Evolutionary conservation across 2,113 vertebrate species (phyloP).

Genomic region (Mormyrus lacerda): DNA sequence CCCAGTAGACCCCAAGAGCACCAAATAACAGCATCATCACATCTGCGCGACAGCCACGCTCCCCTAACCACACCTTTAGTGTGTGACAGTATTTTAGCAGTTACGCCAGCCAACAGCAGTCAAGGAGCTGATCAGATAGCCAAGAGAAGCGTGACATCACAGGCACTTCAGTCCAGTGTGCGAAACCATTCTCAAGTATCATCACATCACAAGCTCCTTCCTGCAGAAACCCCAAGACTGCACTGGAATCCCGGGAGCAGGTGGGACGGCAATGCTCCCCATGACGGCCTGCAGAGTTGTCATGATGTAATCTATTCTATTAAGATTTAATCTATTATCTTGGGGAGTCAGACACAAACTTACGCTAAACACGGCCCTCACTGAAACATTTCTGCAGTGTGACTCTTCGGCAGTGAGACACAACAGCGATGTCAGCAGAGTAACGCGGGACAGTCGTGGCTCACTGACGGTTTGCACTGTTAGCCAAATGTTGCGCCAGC

Average conservation of each 20-base stretch:
- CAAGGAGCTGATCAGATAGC: slow-evolving; percentile 19
- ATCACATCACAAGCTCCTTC: slow-evolving; percentile 1
- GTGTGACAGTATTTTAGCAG: neutral
- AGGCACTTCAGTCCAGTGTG: slow-evolving; percentile 15
- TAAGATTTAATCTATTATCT: neutral
- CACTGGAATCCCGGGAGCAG: neutral
- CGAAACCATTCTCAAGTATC: slow-evolving; percentile 22
- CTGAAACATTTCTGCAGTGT: neutral
- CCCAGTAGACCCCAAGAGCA: neutral
- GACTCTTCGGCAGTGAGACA: neutral
- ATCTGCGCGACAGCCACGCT: neutral
- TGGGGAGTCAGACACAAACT: neutral
- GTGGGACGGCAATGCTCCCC: neutral
- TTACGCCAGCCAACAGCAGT: neutral
- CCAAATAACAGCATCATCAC: neutral
- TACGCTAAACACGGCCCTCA: neutral
- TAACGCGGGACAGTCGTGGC: neutral
- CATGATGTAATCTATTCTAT: neutral
- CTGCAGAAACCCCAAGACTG: neutral
- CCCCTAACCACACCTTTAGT: neutral
- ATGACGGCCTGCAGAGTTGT: neutral
- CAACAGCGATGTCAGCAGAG: neutral
- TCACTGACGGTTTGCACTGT: neutral
- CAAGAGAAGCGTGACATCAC: slow-evolving; percentile 24
- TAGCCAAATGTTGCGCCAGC: neutral